A percentile compares a stretch with the other conserved stretches of the same genome.
Evolutionary conservation across 35 echinoderm and acorn worm species (phyloP).

Genomic region (Ophioderma brevispina): DNA sequence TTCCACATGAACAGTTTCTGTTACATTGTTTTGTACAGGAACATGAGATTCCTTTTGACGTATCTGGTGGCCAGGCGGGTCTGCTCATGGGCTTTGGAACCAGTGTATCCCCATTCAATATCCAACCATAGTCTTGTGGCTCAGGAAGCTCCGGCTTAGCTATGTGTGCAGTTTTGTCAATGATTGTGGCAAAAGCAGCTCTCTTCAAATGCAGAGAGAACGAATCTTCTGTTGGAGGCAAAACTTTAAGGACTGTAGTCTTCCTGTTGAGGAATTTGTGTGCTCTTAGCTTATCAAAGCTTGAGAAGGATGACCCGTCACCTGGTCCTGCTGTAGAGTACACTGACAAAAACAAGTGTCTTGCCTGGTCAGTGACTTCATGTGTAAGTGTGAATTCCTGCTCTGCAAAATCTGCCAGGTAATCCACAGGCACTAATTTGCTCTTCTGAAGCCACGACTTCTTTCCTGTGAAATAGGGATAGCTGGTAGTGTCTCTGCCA

Average conservation of each 20-base stretch:
- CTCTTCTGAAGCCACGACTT: background rate
- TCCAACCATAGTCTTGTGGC: background rate
- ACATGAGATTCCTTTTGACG: no score
- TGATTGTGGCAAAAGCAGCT: conserved; percentile 12
- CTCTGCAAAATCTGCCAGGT: conserved; percentile 6
- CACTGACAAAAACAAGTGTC: background rate
- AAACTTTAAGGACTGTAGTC: background rate
- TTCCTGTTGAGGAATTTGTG: conserved; percentile 6
- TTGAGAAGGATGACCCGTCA: background rate
- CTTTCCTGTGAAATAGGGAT: background rate
- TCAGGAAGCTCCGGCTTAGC: background rate
- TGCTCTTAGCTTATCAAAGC: background rate
- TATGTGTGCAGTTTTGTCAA: conserved; percentile 27
- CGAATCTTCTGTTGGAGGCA: background rate
- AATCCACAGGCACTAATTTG: background rate
- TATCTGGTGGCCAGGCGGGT: no score
- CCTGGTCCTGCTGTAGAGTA: background rate
- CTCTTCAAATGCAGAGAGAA: conserved; percentile 13
- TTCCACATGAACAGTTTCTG: no score
- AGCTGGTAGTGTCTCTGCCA: conserved; percentile 1
- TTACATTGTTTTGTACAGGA: no score
- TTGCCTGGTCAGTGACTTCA: background rate
- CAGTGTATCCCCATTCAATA: background rate
- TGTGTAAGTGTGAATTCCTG: background rate
- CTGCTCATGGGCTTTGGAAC: no score